Evolutionary conservation across 2,888 invertebrate genomes (phyloP).

Genomic region (Pediacus dermestoides): DNA sequence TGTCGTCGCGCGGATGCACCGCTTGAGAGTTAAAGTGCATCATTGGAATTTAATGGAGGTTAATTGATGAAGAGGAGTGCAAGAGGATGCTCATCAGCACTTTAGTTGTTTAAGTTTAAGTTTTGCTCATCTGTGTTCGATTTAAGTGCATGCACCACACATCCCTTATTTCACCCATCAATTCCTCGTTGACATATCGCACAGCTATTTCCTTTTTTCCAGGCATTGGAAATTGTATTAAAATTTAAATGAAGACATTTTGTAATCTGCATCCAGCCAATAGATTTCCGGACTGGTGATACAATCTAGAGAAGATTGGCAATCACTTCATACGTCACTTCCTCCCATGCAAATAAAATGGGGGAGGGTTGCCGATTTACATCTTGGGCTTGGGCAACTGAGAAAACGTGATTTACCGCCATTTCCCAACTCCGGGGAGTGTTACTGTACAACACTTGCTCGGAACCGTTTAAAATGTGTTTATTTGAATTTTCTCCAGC

Average conservation of each 20-base stretch:
- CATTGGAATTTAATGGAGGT: neutral
- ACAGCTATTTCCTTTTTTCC: too few relatives aligned
- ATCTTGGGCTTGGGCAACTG: constrained; percentile 37
- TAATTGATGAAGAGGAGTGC: too few relatives aligned
- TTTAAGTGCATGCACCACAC: too few relatives aligned
- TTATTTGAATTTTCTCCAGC: constrained; percentile 9
- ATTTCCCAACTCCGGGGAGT: constrained; percentile 23
- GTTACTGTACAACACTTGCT: constrained; percentile 22
- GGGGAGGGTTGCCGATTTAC: constrained; percentile 40
- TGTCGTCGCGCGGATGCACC: constrained; percentile 2
- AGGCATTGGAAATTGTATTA: constrained; percentile 48
- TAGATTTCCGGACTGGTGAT: constrained; percentile 46
- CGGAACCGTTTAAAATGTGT: constrained; percentile 44
- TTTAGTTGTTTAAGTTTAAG: too few relatives aligned
- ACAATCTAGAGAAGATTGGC: constrained; percentile 40
- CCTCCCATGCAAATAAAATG: constrained; percentile 52
- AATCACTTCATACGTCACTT: constrained; percentile 49
- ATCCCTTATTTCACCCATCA: too few relatives aligned
- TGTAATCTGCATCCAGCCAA: constrained; percentile 49
- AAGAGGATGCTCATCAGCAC: too few relatives aligned
- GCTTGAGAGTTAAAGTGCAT: constrained; percentile 5
- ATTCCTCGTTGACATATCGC: too few relatives aligned
- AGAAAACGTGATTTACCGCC: constrained; percentile 42
- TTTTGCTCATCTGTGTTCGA: too few relatives aligned
- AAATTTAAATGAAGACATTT: constrained; percentile 51